Base-by-base conservation (phyloP, 1,140 invertebrate genomes). In the Brachionus paranguensis region DNA sequence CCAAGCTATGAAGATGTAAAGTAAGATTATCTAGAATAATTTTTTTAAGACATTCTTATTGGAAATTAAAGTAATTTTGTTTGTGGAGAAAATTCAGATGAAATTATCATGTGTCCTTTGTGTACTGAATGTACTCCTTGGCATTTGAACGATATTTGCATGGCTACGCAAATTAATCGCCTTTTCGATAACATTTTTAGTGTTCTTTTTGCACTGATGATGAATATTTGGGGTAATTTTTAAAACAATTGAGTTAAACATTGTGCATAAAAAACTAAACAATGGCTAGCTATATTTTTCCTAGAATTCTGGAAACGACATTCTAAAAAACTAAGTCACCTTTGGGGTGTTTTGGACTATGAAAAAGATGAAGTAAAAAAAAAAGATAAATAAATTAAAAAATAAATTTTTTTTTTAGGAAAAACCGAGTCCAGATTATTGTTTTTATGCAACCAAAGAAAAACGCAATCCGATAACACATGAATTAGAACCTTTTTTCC, bases 221-320 rank as follows among this genome's bases (percentile, higher is more conserved):
- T 94, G 87, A 93, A 93, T 1, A 92, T 94, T 86, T 94, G 93
- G 93, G 91, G 91, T 92, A 87, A 89, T 17, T 53, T 37, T 55
- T 8, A 64, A 45, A 64, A 37, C n/a, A 29, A 45, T 45, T 64
- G n/a, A 55, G 33, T 29, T 27, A 5, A 55, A 17, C 4, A n/a
- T 8, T 6, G 10, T 7, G 7, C 72, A 11, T 3, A 24, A 17
- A 41, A 17, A 41, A 33, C 29, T 74, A 1, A 12, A 65, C 12
- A 17, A 11, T 68, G 86, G 87, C 11, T 87, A 96, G 96, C 95
- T 43, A 96, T 96, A 20, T 93, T 96, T 55, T 98, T 98, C 90
- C 91, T 98, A 85, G 96, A 98, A 88, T 95, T 95, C 53, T 99
- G 96, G 96, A 98, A 98, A 89, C 92, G 96, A 84, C 93, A 93